Evolutionary conservation across 2,888 invertebrate genomes (phyloP).

Genomic region (Eledone cirrhosa): DNA sequence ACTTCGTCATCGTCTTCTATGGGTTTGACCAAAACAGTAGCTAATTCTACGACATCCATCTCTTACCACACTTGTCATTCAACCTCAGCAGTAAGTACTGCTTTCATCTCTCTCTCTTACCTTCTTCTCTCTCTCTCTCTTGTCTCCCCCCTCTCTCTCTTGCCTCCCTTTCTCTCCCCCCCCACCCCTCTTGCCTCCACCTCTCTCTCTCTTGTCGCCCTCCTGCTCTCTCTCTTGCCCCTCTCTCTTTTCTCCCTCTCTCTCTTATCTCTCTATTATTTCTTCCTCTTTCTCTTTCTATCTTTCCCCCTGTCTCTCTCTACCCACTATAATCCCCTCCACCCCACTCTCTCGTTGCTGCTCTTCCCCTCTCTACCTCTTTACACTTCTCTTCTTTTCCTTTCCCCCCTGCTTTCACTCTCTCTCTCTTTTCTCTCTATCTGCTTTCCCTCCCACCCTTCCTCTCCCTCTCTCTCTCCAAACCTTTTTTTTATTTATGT

Average conservation of each 20-base stretch:
- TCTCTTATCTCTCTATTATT: neutral
- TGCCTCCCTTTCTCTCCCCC: neutral
- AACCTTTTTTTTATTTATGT: neutral
- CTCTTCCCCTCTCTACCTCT: neutral
- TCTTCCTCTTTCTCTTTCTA: neutral
- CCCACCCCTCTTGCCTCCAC: neutral
- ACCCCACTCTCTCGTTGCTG: neutral
- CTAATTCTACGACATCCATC: neutral
- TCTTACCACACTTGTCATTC: neutral
- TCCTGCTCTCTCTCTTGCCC: neutral
- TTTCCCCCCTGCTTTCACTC: neutral
- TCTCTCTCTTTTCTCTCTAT: neutral
- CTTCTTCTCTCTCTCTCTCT: neutral
- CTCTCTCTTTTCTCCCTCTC: neutral
- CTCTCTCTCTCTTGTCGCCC: neutral
- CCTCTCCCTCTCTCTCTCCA: neutral
- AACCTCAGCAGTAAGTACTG: slow-evolving; percentile 3
- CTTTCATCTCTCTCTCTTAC: neutral
- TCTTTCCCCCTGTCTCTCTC: neutral
- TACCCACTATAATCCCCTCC: neutral
- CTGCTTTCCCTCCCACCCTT: neutral
- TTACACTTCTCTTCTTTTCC: neutral
- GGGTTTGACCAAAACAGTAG: neutral
- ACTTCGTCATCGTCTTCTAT: neutral
- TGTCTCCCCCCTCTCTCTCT: no score